Conservation (phyloP, 2,797 vertebrate genomes). For the Monodelphis domestica region DNA sequence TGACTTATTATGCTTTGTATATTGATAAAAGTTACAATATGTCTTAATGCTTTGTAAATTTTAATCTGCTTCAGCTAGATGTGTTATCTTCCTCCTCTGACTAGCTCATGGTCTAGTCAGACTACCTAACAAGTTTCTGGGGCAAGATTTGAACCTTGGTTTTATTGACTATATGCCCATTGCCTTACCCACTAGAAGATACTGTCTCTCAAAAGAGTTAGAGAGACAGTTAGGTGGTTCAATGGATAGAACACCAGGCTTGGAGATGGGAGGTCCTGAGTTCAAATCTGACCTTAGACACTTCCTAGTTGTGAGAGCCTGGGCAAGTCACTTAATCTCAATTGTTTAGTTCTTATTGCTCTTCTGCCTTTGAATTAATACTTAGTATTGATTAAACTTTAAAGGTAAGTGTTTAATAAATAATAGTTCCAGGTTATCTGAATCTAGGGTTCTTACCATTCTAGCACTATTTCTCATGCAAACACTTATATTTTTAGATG, state of each 20-base stretch:
- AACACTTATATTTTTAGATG: not conserved
- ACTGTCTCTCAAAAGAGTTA: not conserved
- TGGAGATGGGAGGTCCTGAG: no score
- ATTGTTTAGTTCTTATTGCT: no score
- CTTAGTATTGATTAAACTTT: no score
- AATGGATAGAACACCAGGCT: no score
- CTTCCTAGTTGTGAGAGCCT: no score
- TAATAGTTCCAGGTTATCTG: not conserved
- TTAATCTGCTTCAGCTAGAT: not conserved
- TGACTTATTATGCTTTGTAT: not conserved
- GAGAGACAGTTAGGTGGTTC: no score
- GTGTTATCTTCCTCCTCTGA: not conserved
- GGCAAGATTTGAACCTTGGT: not conserved
- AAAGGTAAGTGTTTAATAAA: no score
- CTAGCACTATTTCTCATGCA: not conserved
- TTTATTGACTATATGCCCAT: not conserved
- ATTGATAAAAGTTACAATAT: not conserved
- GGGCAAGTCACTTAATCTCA: no score
- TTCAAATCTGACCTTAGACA: no score
- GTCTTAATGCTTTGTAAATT: not conserved
- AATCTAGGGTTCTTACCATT: not conserved
- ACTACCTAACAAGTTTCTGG: not conserved
- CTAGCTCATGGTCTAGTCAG: no score
- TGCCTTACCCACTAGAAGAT: not conserved
- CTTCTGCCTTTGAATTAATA: no score